A percentile compares a stretch with the other conserved stretches of the same genome.
Conservation (phyloP, 2,888 invertebrate species). For the Sepiola atlantica region DNA sequence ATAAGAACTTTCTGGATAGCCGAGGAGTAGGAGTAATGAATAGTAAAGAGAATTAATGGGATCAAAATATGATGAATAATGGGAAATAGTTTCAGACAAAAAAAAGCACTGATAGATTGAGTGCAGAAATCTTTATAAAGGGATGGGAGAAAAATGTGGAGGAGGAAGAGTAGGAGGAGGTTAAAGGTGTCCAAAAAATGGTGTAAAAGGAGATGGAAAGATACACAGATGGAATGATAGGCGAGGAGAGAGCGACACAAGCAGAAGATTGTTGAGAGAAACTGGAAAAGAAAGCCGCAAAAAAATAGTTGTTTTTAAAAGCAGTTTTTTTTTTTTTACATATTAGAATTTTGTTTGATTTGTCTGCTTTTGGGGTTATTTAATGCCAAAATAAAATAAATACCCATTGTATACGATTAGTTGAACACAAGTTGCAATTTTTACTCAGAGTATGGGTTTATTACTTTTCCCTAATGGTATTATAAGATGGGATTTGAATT, state of each 20-base stretch:
- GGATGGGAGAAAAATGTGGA: not conserved
- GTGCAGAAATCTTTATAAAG: slow-evolving; percentile 16
- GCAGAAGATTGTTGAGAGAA: not conserved
- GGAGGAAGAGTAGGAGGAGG: not conserved
- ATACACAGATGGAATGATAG: not conserved
- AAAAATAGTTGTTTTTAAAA: not conserved
- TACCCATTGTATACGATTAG: too few relatives aligned
- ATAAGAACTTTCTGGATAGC: slow-evolving; percentile 32
- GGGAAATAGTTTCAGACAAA: not conserved
- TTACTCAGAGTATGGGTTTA: too few relatives aligned
- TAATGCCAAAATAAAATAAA: too few relatives aligned
- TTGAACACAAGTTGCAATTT: too few relatives aligned
- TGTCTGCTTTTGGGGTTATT: too few relatives aligned
- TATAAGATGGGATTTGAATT: too few relatives aligned
- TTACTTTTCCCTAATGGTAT: too few relatives aligned
- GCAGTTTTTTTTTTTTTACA: too few relatives aligned
- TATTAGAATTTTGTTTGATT: too few relatives aligned
- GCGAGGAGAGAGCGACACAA: not conserved
- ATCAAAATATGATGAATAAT: not conserved
- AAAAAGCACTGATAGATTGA: slow-evolving; percentile 13
- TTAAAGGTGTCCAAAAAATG: not conserved
- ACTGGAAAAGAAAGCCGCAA: not conserved
- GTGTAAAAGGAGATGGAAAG: not conserved
- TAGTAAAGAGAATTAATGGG: not conserved
- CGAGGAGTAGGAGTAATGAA: not conserved